Percentiles rank a stretch among this genome's conserved stretches.
phyloP scores from a whole-genome alignment of 2,888 invertebrate species.

The Tillus elongatus region DNA sequence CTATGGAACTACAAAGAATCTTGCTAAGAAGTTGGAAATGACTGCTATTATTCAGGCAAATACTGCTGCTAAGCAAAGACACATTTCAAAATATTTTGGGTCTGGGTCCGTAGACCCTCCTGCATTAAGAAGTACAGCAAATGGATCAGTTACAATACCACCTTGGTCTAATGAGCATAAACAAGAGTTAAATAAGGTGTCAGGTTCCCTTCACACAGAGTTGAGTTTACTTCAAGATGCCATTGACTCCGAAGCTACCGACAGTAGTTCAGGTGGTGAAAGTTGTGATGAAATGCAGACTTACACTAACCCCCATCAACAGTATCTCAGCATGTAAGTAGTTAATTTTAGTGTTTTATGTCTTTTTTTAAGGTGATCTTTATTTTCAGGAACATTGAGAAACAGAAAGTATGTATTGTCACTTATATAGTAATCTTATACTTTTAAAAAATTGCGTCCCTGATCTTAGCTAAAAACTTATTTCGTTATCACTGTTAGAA shows the following conservation, averaged over 20 bases:
- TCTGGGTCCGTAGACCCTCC: conserved; percentile 41
- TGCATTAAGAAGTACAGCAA: conserved; percentile 24
- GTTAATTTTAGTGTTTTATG: not conserved
- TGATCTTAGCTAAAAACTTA: no score
- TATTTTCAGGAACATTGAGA: no score
- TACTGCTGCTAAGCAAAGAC: conserved; percentile 34
- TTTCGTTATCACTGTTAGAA: no score
- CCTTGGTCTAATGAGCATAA: conserved; percentile 41
- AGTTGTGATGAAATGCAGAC: conserved; percentile 82
- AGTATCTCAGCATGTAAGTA: conserved; percentile 72
- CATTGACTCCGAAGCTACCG: conserved; percentile 88
- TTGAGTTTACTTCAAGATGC: conserved; percentile 64
- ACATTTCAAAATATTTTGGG: conserved; percentile 45
- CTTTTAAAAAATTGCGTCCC: no score
- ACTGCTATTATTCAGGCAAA: conserved; percentile 40
- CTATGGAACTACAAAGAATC: conserved; percentile 47
- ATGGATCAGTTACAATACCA: conserved; percentile 38
- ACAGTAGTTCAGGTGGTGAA: conserved; percentile 88
- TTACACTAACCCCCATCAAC: conserved; percentile 70
- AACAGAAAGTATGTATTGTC: no score
- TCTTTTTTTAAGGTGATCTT: not conserved
- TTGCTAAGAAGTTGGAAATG: conserved; percentile 49
- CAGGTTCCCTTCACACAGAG: conserved; percentile 65
- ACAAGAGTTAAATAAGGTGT: conserved; percentile 58
- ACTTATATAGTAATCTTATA: no score